Conservation (phyloP, 1,140 invertebrate genomes). For the Drosophila fuyamai region DNA sequence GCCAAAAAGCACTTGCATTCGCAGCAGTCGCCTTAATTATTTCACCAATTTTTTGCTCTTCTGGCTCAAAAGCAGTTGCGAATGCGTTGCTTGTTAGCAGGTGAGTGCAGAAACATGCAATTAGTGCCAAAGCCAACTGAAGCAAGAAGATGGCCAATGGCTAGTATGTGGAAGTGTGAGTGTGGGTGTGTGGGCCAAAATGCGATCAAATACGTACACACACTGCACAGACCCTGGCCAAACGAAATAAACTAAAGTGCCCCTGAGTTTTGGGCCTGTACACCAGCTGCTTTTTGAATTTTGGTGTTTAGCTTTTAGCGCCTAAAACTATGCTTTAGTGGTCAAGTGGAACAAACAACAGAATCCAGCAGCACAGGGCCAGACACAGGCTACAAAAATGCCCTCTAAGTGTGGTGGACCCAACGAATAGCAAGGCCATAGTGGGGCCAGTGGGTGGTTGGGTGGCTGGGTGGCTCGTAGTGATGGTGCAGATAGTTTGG, state of each 20-base stretch:
- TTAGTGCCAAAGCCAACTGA: constrained; percentile 72
- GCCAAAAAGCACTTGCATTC: constrained; percentile 20
- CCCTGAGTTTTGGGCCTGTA: constrained; percentile 40
- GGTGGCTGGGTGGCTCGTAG: not conserved
- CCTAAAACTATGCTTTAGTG: constrained; percentile 83
- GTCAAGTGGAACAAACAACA: constrained; percentile 82
- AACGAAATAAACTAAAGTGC: constrained; percentile 70
- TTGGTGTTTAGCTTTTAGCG: constrained; percentile 83
- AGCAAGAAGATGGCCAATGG: constrained; percentile 49
- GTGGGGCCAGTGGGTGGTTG: not conserved
- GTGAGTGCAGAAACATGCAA: constrained; percentile 55
- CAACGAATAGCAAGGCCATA: constrained; percentile 54
- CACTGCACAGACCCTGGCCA: constrained; percentile 5
- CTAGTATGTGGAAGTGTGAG: not conserved
- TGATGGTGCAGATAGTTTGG: constrained; percentile 6
- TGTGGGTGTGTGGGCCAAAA: constrained; percentile 16
- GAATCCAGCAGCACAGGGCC: constrained; percentile 37
- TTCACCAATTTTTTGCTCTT: constrained; percentile 19
- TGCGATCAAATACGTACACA: constrained; percentile 37
- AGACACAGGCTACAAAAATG: constrained; percentile 33
- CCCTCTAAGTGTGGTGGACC: not conserved
- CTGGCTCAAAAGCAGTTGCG: not conserved
- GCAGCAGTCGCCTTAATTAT: constrained; percentile 31
- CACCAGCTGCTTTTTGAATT: constrained; percentile 80
- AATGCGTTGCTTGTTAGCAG: constrained; percentile 30